Percentiles rank a stretch among this genome's conserved stretches.
phyloP scores from a whole-genome alignment of 2,113 vertebrate genomes.

The Otolemur garnettii region DNA sequence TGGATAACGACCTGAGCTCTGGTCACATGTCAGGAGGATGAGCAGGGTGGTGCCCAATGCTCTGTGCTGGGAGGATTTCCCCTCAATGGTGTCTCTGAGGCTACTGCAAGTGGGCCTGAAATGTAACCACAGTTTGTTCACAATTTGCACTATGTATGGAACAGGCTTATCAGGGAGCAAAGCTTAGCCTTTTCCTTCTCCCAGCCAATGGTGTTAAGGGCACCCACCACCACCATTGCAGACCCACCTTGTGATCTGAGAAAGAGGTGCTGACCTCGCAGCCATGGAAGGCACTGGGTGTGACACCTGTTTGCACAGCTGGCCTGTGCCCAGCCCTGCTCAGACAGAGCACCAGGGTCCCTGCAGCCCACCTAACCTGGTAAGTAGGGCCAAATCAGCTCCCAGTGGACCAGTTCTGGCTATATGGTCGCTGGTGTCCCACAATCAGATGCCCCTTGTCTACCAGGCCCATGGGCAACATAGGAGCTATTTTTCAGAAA shows the following conservation, averaged over 20 bases:
- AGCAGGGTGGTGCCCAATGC: not conserved
- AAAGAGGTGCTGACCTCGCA: not conserved
- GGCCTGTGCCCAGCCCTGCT: not conserved
- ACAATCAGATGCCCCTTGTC: not conserved
- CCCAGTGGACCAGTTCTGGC: not conserved
- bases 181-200: not conserved
- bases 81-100: not conserved
- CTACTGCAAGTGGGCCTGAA: not conserved
- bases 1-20: not conserved
- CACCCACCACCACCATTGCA: not conserved
- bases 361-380: not conserved
- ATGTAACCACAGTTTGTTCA: not conserved
- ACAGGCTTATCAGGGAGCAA: not conserved
- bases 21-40: not conserved
- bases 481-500: not conserved
- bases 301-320: not conserved
- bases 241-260: not conserved
- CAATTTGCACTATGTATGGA: not conserved
- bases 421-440: not conserved
- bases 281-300: not conserved
- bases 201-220: not conserved
- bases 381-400: not conserved
- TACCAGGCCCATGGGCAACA: not conserved
- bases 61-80: not conserved
- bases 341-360: not conserved